These are phyloP conservation scores for Plusia festucae DNA, from an alignment of 2,888 invertebrate genomes.

Conservation along the genomic window DNA sequence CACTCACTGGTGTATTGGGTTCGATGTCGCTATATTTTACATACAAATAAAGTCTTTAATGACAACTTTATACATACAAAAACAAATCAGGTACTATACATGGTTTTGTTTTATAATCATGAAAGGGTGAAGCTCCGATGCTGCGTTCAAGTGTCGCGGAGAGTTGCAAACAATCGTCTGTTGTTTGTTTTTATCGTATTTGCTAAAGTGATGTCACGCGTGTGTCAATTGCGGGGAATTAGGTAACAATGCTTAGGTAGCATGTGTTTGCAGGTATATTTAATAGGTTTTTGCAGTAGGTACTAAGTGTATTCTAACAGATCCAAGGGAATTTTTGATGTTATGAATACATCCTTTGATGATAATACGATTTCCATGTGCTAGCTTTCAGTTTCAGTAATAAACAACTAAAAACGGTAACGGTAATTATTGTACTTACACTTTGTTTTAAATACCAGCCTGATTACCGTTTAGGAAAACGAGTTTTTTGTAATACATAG, in stretches of 20 bases:
- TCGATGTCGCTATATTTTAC: background rate
- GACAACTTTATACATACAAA: background rate
- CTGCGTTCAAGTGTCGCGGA: background rate
- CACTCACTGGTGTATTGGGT: background rate
- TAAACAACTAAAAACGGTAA: too few species aligned
- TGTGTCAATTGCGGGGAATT: slow-evolving; percentile 46
- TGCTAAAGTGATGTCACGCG: slow-evolving; percentile 32
- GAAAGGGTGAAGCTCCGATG: background rate
- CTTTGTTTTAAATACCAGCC: too few species aligned
- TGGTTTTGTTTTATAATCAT: slow-evolving; percentile 5
- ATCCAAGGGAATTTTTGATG: too few species aligned
- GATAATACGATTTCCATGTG: background rate
- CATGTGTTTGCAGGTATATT: background rate
- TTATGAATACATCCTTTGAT: background rate
- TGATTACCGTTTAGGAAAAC: background rate
- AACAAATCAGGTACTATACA: background rate
- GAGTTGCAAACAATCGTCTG: slow-evolving; percentile 16
- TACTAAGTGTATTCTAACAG: background rate
- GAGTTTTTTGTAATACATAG: too few species aligned
- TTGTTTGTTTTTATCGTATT: slow-evolving; percentile 27
- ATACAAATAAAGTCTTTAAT: background rate
- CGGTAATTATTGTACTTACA: too few species aligned
- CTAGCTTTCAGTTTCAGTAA: background rate
- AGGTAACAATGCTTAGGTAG: slow-evolving; percentile 18
- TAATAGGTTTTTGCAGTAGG: background rate